Percentiles rank a stretch among this genome's conserved stretches.
These are phyloP conservation scores for Listrodromus nycthemerus DNA, from an alignment of 2,888 invertebrate species.

Conservation along the genomic window DNA sequence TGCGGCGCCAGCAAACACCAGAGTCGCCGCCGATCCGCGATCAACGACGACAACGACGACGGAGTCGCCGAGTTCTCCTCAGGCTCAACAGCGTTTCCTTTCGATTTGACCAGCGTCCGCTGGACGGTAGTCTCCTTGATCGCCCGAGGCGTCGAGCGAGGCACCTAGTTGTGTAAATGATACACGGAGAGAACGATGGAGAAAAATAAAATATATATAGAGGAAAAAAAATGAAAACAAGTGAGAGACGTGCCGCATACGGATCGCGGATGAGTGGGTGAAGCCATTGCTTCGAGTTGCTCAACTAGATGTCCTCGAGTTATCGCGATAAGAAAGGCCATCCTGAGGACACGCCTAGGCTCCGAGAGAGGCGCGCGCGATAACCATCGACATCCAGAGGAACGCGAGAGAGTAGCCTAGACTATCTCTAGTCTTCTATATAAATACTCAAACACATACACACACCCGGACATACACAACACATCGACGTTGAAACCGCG, in stretches of 20 bases:
- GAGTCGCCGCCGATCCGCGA: constrained; percentile 55
- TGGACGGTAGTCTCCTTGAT: constrained; percentile 75
- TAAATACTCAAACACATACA: neutral
- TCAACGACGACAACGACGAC: constrained; percentile 63
- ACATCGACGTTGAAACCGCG: constrained; percentile 30
- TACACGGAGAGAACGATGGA: constrained; percentile 23
- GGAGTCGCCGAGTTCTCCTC: constrained; percentile 54
- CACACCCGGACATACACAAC: neutral
- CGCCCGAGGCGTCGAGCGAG: constrained; percentile 71
- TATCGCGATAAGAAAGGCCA: constrained; percentile 83
- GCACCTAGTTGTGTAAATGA: constrained; percentile 25
- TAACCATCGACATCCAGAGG: constrained; percentile 70
- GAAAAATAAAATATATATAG: constrained; percentile 33
- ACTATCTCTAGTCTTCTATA: constrained; percentile 24
- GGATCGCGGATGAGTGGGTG: constrained; percentile 81
- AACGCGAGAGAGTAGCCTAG: constrained; percentile 54
- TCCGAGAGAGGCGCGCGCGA: constrained; percentile 71
- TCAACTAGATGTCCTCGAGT: constrained; percentile 83
- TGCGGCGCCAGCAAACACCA: constrained; percentile 46
- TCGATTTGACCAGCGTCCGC: constrained; percentile 59
- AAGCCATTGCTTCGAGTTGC: constrained; percentile 78
- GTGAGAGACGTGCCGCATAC: constrained; percentile 69
- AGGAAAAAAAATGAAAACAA: constrained; percentile 57
- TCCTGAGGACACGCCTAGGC: constrained; percentile 82
- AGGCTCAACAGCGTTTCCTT: constrained; percentile 25